Base-by-base conservation (phyloP, 2,113 vertebrate genomes). In the Trematocara marginatum region DNA sequence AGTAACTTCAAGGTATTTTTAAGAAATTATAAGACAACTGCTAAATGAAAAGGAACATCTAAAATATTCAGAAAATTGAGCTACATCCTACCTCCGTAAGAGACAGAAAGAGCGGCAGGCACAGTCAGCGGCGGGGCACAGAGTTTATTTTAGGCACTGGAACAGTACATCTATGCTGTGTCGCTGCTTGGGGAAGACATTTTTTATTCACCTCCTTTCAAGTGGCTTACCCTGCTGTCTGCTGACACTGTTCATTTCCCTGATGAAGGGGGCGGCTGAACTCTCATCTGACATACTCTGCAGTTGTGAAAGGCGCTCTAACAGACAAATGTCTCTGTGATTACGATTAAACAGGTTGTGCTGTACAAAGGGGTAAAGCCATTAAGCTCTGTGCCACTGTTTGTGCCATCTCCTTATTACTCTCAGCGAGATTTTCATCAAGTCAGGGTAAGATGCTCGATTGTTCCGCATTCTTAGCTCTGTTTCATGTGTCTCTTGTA, bases 181-280 rank as follows among this genome's bases (percentile, higher is more conserved):
- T 49, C 47, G 82, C 88, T 91, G 87, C 89, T 79, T 52, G 35
- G 79, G 57, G 89, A 91, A 90, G 88, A 57, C 86, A 89, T 92
- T 89, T 93, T 92, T 84, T 92, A 93, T 91, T 90, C 88, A 89
- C 90, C 76, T 79, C 86, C 83, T 91, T 88, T 93, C 69, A 88
- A 79, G 79, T 57, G 80, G 74, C 87, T 86, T 61, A 82, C 85
- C 59, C 76, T 42, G 78, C 71, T 10, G 80, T 89, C 81, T 82
- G 83, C 87, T 88, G 31, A 31, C 31, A 82, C 85, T 45, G 15
- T 84, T 92, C 84, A 69, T 93, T 90, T 89, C 78, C 83, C 85
- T 86, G 91, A 94, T 71, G 76, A 90, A 88, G 66, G 54, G 35
- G 79, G 53, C 3, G 64, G 85, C 45, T 84, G 86, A 84, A 54